These are phyloP conservation scores for Sceloporus tristichus DNA, from an alignment of 2,113 vertebrate genomes.

Conservation along the genomic window DNA sequence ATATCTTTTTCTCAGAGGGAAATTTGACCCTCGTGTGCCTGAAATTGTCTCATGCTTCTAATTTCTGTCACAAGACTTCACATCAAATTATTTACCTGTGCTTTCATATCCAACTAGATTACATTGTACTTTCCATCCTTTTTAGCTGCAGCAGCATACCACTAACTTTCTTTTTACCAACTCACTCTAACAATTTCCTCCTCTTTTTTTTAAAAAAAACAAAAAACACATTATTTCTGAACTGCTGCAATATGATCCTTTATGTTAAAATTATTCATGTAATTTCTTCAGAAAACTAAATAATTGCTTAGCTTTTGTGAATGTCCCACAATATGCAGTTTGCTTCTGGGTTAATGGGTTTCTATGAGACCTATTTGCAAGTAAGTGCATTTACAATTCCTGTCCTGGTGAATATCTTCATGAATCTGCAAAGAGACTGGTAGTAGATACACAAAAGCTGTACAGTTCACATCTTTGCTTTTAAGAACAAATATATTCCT, in stretches of 20 bases:
- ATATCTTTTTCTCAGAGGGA: too few species aligned
- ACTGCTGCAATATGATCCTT: not conserved
- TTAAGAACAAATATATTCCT: not conserved
- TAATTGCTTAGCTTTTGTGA: not conserved
- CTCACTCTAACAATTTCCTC: not conserved
- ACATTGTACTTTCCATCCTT: not conserved
- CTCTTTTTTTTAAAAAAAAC: not conserved
- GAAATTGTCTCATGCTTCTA: too few species aligned
- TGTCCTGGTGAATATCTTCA: not conserved
- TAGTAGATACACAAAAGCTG: not conserved
- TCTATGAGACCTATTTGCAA: not conserved
- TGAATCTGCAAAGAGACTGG: not conserved
- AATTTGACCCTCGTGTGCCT: too few species aligned
- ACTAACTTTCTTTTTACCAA: not conserved
- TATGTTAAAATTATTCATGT: not conserved
- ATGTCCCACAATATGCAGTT: not conserved
- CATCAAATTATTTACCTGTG: not conserved
- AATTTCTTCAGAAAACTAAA: constrained; percentile 5
- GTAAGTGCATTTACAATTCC: not conserved
- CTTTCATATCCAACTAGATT: not conserved
- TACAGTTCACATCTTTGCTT: not conserved
- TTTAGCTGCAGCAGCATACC: not conserved
- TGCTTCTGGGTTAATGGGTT: constrained; percentile 2
- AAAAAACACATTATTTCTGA: not conserved
- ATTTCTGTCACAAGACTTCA: not conserved